Evolutionary conservation across 2,113 vertebrate genomes (phyloP), one percentile per base, ranked within the genome.

Genomic region (Clarias batrachus): DNA sequence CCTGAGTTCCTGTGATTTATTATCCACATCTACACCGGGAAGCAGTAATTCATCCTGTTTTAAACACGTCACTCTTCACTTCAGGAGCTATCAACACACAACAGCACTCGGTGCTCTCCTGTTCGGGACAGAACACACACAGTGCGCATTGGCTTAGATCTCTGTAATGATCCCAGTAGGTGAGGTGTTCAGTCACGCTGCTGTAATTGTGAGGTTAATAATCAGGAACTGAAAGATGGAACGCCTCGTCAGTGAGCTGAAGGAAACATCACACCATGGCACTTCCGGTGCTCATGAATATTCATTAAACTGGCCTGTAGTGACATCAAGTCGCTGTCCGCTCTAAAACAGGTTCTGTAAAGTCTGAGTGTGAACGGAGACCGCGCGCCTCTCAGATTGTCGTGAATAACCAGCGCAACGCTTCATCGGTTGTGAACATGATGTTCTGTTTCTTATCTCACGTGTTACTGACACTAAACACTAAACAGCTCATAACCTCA

Each of bases 371-470:
- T 13, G 19, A 14, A 11, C 21, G 4, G 16, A 4, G 25, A 30
- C 57, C n/a, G 6, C 33, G 12, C 8, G 11, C 27, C 12, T 57
- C 76, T 59, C n/a, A 30, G n/a, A 27, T 3, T 41, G 59, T 41
- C 48, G 80, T 63, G 30, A 37, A 21, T 81, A 62, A 81, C 23
- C 25, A 16, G 33, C 21, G 12, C 79, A 14, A 6, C 14, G 54
- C 56, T 48, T n/a, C 21, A 65, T 7, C n/a, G 13, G 17, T 25
- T 14, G 37, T 25, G 80, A n/a, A 80, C 12, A 2, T 2, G 41
- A 81, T 57, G 52, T 79, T 79, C 54, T 4, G 54, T 59, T 78
- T 79, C 21, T 82, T 41, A 82, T 82, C 37, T 16, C 2, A 66
- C 5, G 3, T 56, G 13, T 68, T 62, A 63, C 21, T 59, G 41